Evolutionary conservation across 2,113 vertebrate species (phyloP), one percentile per base, ranked within the genome.

Genomic region (Martes martes): DNA sequence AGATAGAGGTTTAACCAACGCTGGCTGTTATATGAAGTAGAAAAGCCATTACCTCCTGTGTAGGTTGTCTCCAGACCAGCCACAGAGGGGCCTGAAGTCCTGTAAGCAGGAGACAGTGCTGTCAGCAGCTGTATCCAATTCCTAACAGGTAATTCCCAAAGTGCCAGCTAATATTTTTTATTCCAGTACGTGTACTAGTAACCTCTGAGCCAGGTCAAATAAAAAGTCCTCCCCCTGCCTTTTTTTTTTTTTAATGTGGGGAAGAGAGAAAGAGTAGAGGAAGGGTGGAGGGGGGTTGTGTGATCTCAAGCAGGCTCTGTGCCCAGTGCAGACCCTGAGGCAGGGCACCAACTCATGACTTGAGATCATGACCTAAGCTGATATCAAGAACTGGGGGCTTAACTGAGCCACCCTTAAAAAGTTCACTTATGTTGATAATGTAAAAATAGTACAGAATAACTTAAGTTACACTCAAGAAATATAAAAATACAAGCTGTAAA

Each of bases 1-100:
- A 99, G 99, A 98, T 99, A 99, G n/a, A 99, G 99, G 98, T 99
- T 99, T 97, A 99, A 98, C 99, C 99, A 99, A 39, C 99, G 99
- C 98, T 99, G 99, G 98, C 99, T 99, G 97, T 99, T 99, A 98
- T 99, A 99, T 79, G 99, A 99, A 3, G 99, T 99, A 85, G 99
- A 99, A 98, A 99, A 99, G 85, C 99, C 99, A 81, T 99, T 99
- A 61, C 99, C 99, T 0, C 99, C 99, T 11, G 99, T 99, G 80
- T 99, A 99, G 1, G 99, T 99, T 0, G 99, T 99, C 98, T 99
- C 99, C 97, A 99, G 98, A 67, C 99, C 99, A 96, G 99, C 99
- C 86, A 99, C 99, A 33, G 99, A 99, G 2, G 99, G 99, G 47
- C 99, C 99, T 21, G 99, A 99, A 31, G 99, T 99, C 97, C 99